Evolutionary conservation across 2,888 invertebrate species (phyloP).

Genomic region (Chymomyza caudatula): DNA sequence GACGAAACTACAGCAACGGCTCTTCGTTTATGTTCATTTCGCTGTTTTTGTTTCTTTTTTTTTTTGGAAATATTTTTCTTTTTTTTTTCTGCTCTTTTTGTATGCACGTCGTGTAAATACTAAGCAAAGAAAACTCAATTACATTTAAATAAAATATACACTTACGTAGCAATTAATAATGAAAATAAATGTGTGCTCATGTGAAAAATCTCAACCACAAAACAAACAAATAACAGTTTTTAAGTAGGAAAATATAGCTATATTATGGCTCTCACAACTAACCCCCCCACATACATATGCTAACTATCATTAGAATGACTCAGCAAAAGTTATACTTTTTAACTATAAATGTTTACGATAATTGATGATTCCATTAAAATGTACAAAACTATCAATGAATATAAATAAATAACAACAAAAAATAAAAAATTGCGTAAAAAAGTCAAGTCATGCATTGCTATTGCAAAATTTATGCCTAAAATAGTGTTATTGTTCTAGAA

Average conservation of each 20-base stretch:
- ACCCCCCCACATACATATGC: background rate
- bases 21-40: background rate
- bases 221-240: background rate
- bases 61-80: background rate
- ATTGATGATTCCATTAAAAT: background rate
- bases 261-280: background rate
- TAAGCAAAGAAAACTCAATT: background rate
- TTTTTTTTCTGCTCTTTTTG: slow-evolving; percentile 19
- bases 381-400: background rate
- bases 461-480: background rate
- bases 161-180: background rate
- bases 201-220: background rate
- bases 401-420: background rate
- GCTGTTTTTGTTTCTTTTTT: slow-evolving; percentile 5
- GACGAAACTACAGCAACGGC: background rate
- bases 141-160: slow-evolving; percentile 1
- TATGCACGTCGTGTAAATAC: slow-evolving; percentile 4
- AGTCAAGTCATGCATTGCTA: slow-evolving; percentile 6
- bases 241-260: background rate
- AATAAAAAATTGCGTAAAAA: no score
- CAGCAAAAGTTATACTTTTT: no score
- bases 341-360: background rate
- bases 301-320: no score
- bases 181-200: slow-evolving; percentile 2
- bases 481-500: background rate